Evolutionary conservation across 2,888 invertebrate species (phyloP).

Genomic region (Neelides folsomi): DNA sequence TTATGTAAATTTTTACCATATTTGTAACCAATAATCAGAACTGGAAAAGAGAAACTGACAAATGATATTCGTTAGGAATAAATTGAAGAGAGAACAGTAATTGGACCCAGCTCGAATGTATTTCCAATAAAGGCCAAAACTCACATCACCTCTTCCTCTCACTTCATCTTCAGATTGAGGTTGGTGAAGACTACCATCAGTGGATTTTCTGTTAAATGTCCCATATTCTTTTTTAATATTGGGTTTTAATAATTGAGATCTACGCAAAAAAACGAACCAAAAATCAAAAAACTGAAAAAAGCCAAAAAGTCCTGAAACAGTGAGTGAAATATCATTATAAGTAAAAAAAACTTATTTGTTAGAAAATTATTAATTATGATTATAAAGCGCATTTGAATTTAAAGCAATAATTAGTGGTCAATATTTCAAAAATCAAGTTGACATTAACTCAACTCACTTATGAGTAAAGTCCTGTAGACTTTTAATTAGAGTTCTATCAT

Average conservation of each 20-base stretch:
- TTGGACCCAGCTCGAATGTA: constrained; percentile 59
- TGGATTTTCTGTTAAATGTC: background rate
- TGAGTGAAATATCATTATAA: too few species aligned
- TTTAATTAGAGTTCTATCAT: too few species aligned
- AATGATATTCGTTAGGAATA: constrained; percentile 46
- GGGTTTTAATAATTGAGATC: background rate
- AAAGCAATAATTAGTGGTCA: too few species aligned
- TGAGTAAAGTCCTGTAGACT: too few species aligned
- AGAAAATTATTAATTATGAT: too few species aligned
- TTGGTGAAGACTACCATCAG: background rate
- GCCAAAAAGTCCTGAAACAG: too few species aligned
- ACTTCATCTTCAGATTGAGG: constrained; percentile 48
- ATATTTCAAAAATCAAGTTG: too few species aligned
- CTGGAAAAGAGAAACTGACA: constrained; percentile 58
- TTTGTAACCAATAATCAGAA: constrained; percentile 62
- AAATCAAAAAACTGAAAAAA: too few species aligned
- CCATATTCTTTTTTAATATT: background rate
- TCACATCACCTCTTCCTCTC: constrained; percentile 49
- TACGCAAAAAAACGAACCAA: too few species aligned
- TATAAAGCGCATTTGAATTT: too few species aligned
- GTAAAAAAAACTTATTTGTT: too few species aligned
- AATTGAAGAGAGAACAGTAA: constrained; percentile 43
- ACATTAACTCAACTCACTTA: too few species aligned
- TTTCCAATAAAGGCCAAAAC: constrained; percentile 49
- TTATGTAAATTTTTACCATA: constrained; percentile 48